A percentile compares a stretch with the other conserved stretches of the same genome.
Evolutionary conservation across 2,888 invertebrate species (phyloP).

Genomic region (Plusia festucae): DNA sequence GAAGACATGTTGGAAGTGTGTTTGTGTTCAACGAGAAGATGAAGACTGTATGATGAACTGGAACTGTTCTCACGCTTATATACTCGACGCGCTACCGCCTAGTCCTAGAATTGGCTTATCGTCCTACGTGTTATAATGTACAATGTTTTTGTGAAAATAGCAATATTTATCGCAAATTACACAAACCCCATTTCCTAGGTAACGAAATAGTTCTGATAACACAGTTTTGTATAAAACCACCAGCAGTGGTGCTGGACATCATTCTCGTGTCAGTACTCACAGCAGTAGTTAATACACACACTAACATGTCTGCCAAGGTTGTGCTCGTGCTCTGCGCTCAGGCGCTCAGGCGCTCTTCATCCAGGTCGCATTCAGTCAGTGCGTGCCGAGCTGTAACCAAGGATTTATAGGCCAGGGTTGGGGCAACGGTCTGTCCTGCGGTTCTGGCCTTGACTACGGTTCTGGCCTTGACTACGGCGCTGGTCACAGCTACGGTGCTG

Average conservation of each 20-base stretch:
- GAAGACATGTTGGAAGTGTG: conserved; percentile 52
- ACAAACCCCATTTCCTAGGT: conserved; percentile 3
- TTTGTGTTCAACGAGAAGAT: conserved; percentile 17
- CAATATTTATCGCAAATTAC: conserved; percentile 6
- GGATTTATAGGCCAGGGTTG: conserved; percentile 14
- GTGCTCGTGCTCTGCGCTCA: conserved; percentile 20
- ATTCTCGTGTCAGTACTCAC: conserved; percentile 14
- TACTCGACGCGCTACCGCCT: neutral
- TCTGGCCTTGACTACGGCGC: neutral
- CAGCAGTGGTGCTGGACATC: conserved; percentile 7
- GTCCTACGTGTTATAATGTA: conserved; percentile 8
- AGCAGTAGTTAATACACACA: conserved; percentile 2
- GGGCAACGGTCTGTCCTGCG: neutral
- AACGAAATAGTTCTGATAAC: conserved; percentile 21
- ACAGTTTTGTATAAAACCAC: conserved; percentile 20
- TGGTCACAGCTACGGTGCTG: neutral
- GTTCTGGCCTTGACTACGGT: conserved; percentile 3
- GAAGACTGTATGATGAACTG: conserved; percentile 14
- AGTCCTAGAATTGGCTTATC: conserved; percentile 6
- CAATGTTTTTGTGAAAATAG: conserved; percentile 5
- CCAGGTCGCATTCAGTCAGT: conserved; percentile 28
- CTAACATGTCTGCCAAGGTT: conserved; percentile 21
- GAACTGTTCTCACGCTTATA: conserved; percentile 2
- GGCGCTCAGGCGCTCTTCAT: conserved; percentile 21
- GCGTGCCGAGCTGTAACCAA: conserved; percentile 14